These are phyloP conservation scores for Philotrypesis tridentata DNA, from an alignment of 1,140 invertebrate genomes.

Conservation along the genomic window DNA sequence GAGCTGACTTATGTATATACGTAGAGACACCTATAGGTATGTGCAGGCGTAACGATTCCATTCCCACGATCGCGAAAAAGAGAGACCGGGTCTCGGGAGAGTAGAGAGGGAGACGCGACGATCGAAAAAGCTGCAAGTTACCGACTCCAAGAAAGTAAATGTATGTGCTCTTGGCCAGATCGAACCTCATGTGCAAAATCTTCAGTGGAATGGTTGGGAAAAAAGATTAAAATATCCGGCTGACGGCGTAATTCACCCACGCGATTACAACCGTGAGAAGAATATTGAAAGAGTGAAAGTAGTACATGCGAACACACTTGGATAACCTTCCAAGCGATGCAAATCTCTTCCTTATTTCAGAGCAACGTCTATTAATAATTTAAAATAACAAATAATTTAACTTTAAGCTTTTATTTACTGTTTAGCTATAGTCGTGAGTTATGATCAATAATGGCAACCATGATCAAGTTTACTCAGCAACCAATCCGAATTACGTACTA, in stretches of 20 bases:
- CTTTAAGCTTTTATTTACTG: too few relatives aligned
- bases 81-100: constrained; percentile 37
- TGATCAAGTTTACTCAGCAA: too few relatives aligned
- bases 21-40: background rate
- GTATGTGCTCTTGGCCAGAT: constrained; percentile 46
- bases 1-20: background rate
- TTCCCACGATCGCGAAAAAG: constrained; percentile 49
- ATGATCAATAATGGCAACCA: too few relatives aligned
- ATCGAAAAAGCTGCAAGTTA: constrained; percentile 18
- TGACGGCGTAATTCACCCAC: constrained; percentile 61
- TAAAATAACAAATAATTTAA: too few relatives aligned
- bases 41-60: constrained; percentile 52
- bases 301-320: background rate
- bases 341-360: background rate
- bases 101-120: constrained; percentile 49
- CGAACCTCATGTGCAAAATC: constrained; percentile 29
- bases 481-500: too few relatives aligned
- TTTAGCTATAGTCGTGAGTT: too few relatives aligned
- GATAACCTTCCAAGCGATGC: background rate
- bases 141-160: background rate
- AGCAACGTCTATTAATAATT: too few relatives aligned
- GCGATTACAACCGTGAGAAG: constrained; percentile 62
- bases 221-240: constrained; percentile 55
- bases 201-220: constrained; percentile 47
- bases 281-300: constrained; percentile 47